phyloP scores from a whole-genome alignment of 1,140 invertebrate genomes.

The Megathymus violae region DNA sequence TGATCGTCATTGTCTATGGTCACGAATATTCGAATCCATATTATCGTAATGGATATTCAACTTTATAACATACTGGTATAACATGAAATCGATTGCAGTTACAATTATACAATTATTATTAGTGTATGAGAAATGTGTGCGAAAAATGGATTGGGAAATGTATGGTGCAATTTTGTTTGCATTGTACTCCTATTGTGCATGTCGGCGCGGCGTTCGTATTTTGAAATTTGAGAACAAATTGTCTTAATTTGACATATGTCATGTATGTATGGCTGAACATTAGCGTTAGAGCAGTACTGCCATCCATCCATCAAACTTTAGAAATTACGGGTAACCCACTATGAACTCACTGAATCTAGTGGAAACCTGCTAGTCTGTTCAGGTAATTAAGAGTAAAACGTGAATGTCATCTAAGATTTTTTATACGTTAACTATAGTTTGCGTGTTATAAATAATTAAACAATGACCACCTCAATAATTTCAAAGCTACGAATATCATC shows the following conservation, averaged over 20 bases:
- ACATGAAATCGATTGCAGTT: constrained; percentile 26
- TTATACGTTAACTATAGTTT: too few species aligned
- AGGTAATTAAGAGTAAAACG: too few species aligned
- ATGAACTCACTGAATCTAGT: too few species aligned
- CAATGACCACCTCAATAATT: too few species aligned
- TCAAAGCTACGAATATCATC: too few species aligned
- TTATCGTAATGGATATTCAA: constrained; percentile 17
- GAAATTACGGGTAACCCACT: too few species aligned
- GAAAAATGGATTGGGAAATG: constrained; percentile 54
- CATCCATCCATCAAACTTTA: neutral
- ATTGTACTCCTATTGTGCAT: constrained; percentile 48
- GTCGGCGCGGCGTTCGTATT: constrained; percentile 47
- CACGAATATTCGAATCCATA: constrained; percentile 45
- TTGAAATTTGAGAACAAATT: constrained; percentile 47
- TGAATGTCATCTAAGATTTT: too few species aligned
- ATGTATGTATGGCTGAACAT: neutral
- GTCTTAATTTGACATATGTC: constrained; percentile 17
- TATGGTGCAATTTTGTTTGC: constrained; percentile 55
- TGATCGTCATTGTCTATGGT: constrained; percentile 43
- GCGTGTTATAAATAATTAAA: too few species aligned
- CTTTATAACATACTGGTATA: constrained; percentile 20
- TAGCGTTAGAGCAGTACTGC: neutral
- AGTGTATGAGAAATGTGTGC: constrained; percentile 48
- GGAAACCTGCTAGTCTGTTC: too few species aligned
- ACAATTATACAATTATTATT: constrained; percentile 32